Conservation (phyloP, 2,113 vertebrate species). For the Semicossyphus pulcher region DNA sequence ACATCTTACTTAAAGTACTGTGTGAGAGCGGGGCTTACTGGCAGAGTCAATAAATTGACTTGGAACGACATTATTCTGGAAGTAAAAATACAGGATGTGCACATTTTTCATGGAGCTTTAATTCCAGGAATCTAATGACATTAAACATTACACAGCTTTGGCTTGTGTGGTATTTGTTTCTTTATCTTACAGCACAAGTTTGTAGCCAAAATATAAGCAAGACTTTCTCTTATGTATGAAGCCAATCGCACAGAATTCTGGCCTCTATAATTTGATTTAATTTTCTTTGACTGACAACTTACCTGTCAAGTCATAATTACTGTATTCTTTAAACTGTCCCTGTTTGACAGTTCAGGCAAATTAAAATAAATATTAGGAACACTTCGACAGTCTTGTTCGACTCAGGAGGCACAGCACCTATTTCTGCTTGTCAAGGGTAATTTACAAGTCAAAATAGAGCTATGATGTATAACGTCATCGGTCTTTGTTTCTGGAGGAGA, state of each 20-base stretch:
- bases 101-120: not conserved
- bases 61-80: not conserved
- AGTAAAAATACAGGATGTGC: too few species aligned
- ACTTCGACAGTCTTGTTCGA: not conserved
- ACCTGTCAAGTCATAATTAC: not conserved
- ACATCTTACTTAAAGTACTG: slow-evolving; percentile 9
- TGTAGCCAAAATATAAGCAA: too few species aligned
- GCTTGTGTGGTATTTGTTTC: too few species aligned
- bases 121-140: too few species aligned
- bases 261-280: too few species aligned
- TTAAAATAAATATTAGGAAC: not conserved
- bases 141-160: too few species aligned
- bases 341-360: not conserved
- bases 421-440: not conserved
- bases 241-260: not conserved
- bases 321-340: not conserved
- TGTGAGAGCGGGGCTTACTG: slow-evolving; percentile 14
- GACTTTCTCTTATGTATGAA: too few species aligned
- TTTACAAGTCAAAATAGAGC: not conserved
- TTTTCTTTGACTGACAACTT: not conserved
- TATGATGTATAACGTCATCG: not conserved
- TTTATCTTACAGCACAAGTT: too few species aligned
- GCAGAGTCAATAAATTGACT: slow-evolving; percentile 12
- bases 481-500: too few species aligned
- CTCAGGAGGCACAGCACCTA: not conserved